Conservation (phyloP, 2,797 vertebrate species). For the Silurus lanzhouensis region DNA sequence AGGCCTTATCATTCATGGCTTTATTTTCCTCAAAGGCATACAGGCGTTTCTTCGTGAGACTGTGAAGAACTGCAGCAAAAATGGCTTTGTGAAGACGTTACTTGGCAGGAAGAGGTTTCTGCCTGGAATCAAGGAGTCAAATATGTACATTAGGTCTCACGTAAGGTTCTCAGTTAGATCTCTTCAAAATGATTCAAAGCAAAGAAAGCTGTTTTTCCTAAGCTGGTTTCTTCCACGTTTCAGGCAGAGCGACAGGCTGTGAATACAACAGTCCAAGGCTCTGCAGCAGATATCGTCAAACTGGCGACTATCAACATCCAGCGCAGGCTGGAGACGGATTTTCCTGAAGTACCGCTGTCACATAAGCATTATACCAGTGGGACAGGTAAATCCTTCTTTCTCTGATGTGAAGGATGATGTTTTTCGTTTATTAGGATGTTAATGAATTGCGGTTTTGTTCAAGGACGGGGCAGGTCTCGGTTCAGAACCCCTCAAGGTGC, state of each 20-base stretch:
- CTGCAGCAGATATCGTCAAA: slow-evolving; percentile 97
- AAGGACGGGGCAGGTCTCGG: slow-evolving; percentile 58
- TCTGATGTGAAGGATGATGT: background rate
- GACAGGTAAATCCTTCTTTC: slow-evolving; percentile 22
- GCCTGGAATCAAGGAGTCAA: slow-evolving; percentile 86
- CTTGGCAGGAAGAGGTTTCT: slow-evolving; percentile 90
- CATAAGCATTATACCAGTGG: slow-evolving; percentile 78
- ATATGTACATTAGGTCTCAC: slow-evolving; percentile 85
- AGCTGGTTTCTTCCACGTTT: background rate
- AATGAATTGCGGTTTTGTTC: slow-evolving; percentile 12
- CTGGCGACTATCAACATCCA: slow-evolving; percentile 93
- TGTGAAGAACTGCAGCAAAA: slow-evolving; percentile 84
- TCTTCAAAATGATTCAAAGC: background rate
- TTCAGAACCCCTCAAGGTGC: slow-evolving; percentile 74
- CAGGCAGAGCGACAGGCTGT: slow-evolving; percentile 96
- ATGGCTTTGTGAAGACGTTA: slow-evolving; percentile 91
- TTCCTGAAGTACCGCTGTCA: slow-evolving; percentile 74
- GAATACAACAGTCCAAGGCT: slow-evolving; percentile 94
- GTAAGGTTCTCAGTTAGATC: slow-evolving; percentile 68
- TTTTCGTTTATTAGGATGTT: background rate
- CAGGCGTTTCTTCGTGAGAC: slow-evolving; percentile 87
- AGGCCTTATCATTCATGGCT: background rate
- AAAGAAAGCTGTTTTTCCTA: background rate
- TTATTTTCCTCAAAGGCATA: slow-evolving; percentile 78
- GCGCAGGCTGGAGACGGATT: slow-evolving; percentile 74